Evolutionary conservation across 2,797 vertebrate genomes (phyloP).

Genomic region (Peromyscus nudipes): DNA sequence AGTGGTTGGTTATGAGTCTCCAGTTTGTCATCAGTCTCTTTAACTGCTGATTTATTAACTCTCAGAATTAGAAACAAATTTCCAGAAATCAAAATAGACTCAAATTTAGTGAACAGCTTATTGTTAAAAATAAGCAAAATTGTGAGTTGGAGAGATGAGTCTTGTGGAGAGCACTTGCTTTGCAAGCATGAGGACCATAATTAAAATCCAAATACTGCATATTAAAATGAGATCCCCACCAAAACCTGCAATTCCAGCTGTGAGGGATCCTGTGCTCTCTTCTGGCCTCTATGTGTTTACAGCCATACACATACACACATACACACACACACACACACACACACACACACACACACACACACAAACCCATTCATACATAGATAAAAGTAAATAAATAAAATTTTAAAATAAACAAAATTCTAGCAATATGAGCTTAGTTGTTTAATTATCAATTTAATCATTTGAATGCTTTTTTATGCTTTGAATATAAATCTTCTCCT

Average conservation of each 20-base stretch:
- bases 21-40: constrained; percentile 39
- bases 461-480: neutral
- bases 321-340: too few relatives aligned
- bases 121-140: neutral
- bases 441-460: constrained; percentile 19
- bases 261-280: neutral
- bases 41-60: constrained; percentile 31
- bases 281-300: neutral
- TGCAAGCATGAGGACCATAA: neutral
- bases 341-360: neutral
- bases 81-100: neutral
- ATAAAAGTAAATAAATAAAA: neutral
- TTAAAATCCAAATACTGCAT: neutral
- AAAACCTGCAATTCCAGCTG: neutral
- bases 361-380: neutral
- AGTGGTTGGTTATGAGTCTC: neutral
- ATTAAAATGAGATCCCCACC: neutral
- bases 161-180: neutral
- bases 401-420: neutral
- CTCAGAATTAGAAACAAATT: constrained; percentile 29
- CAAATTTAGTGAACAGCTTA: neutral
- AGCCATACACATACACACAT: too few relatives aligned
- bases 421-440: neutral
- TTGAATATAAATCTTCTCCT: neutral
- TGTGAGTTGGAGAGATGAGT: neutral